Conservation (phyloP, 1,140 invertebrate genomes). For the Parapsyche elsis region DNA sequence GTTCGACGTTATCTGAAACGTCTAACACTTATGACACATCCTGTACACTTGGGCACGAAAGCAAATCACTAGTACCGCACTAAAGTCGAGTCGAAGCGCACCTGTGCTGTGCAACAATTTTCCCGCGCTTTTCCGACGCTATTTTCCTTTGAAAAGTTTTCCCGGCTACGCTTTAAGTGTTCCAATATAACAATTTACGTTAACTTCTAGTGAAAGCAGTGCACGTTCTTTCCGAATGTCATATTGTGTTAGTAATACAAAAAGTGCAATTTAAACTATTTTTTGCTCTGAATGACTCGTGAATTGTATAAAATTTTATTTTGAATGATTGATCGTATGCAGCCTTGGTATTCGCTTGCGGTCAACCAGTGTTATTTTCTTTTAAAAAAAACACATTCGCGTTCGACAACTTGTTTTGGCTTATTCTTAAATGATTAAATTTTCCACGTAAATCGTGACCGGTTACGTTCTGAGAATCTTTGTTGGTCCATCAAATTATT, state of each 20-base stretch:
- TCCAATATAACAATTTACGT: too few species aligned
- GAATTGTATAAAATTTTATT: neutral
- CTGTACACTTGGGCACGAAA: too few species aligned
- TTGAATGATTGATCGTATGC: neutral
- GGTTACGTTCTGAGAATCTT: neutral
- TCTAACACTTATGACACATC: too few species aligned
- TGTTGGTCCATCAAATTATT: neutral
- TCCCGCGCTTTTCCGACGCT: neutral
- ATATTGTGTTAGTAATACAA: too few species aligned
- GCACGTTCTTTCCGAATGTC: too few species aligned
- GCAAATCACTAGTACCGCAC: too few species aligned
- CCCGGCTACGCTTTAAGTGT: neutral
- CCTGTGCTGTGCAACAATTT: too few species aligned
- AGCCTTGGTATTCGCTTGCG: neutral
- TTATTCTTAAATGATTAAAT: neutral
- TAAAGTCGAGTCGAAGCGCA: too few species aligned
- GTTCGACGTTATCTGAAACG: too few species aligned
- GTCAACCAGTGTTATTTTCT: neutral
- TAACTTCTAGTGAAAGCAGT: too few species aligned
- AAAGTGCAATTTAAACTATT: too few species aligned
- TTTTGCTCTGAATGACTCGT: neutral
- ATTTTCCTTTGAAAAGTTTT: neutral
- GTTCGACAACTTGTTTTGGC: neutral
- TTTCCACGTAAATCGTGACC: neutral
- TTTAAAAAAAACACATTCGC: neutral